These are phyloP conservation scores for Myripristis murdjan DNA, from an alignment of 2,797 vertebrate genomes.

Conservation along the genomic window DNA sequence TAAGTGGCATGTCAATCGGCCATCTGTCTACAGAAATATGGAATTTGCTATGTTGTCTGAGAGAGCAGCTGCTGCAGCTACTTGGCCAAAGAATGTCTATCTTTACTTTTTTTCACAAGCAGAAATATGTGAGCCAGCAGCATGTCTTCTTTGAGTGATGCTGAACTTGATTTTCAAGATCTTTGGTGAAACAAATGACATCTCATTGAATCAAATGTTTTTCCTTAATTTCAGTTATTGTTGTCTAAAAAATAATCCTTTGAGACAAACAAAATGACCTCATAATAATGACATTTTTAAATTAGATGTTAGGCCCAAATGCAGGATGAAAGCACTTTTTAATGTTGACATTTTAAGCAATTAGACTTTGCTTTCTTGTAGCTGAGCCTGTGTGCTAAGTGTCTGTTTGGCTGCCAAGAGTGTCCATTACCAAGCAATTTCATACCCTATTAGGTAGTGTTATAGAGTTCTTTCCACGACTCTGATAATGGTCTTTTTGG, in stretches of 20 bases:
- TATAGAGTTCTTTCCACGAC: neutral
- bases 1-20: constrained; percentile 51
- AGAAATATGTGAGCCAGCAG: constrained; percentile 13
- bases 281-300: neutral
- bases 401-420: neutral
- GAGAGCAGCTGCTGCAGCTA: constrained; percentile 54
- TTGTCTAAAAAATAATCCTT: constrained; percentile 1
- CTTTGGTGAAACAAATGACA: constrained; percentile 2
- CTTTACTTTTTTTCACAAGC: constrained; percentile 1
- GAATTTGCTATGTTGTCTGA: constrained; percentile 30
- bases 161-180: constrained; percentile 4
- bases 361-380: neutral
- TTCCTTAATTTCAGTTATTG: neutral
- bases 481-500: neutral
- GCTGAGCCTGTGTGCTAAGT: neutral
- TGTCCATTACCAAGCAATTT: neutral
- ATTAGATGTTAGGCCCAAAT: neutral
- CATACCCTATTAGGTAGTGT: neutral
- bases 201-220: neutral
- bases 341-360: neutral
- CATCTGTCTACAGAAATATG: constrained; percentile 50
- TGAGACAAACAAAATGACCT: neutral
- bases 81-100: constrained; percentile 13
- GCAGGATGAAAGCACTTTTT: neutral
- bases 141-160: neutral